Percentiles rank a stretch among this genome's conserved stretches.
Conservation (phyloP, 2,797 vertebrate genomes). For the Acrocephalus scirpaceus region DNA sequence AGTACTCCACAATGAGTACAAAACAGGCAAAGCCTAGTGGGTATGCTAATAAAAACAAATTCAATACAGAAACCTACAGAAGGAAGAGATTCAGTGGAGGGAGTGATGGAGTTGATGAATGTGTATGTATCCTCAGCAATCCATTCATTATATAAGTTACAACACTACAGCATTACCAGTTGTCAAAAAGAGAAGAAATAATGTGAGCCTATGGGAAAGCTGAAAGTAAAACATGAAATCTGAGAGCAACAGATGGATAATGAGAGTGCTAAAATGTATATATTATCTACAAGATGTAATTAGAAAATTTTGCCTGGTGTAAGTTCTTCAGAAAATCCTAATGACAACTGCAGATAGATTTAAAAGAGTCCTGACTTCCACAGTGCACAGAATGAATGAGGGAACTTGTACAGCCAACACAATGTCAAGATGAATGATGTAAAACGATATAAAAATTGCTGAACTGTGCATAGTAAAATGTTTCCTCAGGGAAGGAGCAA, state of each 20-base stretch:
- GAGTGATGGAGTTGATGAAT: not conserved
- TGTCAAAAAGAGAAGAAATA: slow-evolving; percentile 20
- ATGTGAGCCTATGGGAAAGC: not conserved
- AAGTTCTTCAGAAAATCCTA: slow-evolving; percentile 22
- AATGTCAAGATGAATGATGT: slow-evolving; percentile 35
- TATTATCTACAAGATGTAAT: not conserved
- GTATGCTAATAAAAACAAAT: not conserved
- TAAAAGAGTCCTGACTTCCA: not conserved
- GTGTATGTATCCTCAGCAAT: not conserved
- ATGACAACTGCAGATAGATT: slow-evolving; percentile 3
- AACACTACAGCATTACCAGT: not conserved
- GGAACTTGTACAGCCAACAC: slow-evolving; percentile 2
- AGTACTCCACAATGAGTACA: not conserved
- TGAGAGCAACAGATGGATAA: slow-evolving; percentile 16
- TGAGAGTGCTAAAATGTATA: not conserved
- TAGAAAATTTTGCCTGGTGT: not conserved
- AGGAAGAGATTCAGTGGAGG: not conserved
- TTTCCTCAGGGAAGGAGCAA: not conserved
- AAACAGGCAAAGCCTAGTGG: not conserved
- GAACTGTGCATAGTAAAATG: not conserved
- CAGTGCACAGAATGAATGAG: not conserved
- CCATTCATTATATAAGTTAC: not conserved
- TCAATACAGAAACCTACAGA: not conserved
- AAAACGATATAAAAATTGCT: slow-evolving; percentile 32
- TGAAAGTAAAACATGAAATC: not conserved